phyloP scores from a whole-genome alignment of 2,113 vertebrate species.

The Lepus europaeus region DNA sequence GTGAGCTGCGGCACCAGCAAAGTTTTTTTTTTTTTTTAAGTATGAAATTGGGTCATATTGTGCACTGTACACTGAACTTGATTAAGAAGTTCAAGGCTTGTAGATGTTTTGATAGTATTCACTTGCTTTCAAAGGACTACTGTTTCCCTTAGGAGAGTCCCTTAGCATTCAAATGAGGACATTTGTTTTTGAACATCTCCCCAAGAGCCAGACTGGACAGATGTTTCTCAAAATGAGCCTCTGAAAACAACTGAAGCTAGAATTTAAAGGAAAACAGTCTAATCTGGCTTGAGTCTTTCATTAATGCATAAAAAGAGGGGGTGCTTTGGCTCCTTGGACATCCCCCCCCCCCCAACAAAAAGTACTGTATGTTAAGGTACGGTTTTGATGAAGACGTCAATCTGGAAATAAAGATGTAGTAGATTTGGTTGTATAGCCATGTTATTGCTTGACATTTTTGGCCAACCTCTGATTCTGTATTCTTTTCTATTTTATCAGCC shows the following conservation, averaged over 20 bases:
- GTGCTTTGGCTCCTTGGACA: background rate
- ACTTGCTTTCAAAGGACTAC: slow-evolving; percentile 61
- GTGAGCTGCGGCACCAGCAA: too few species aligned
- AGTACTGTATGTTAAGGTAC: background rate
- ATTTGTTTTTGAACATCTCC: slow-evolving; percentile 70
- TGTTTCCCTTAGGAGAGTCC: slow-evolving; percentile 48
- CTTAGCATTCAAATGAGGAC: slow-evolving; percentile 69
- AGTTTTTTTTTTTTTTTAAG: background rate
- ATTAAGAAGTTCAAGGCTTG: slow-evolving; percentile 65
- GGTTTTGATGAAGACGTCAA: background rate
- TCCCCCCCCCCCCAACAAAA: background rate
- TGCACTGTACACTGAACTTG: slow-evolving; percentile 18
- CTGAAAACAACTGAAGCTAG: slow-evolving; percentile 62
- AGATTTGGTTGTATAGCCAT: background rate
- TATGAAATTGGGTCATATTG: slow-evolving; percentile 53
- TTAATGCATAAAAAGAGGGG: background rate
- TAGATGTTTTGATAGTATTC: slow-evolving; percentile 63
- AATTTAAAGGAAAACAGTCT: slow-evolving; percentile 56
- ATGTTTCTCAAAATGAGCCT: slow-evolving; percentile 76
- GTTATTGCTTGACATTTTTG: background rate
- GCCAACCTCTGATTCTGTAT: background rate
- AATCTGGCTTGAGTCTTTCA: slow-evolving; percentile 36
- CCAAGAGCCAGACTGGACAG: slow-evolving; percentile 66
- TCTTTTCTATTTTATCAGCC: background rate
- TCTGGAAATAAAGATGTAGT: slow-evolving; percentile 6